Evolutionary conservation across 2,888 invertebrate genomes (phyloP), one percentile per base, ranked within the genome.

Genomic region (Callinectes sapidus): DNA sequence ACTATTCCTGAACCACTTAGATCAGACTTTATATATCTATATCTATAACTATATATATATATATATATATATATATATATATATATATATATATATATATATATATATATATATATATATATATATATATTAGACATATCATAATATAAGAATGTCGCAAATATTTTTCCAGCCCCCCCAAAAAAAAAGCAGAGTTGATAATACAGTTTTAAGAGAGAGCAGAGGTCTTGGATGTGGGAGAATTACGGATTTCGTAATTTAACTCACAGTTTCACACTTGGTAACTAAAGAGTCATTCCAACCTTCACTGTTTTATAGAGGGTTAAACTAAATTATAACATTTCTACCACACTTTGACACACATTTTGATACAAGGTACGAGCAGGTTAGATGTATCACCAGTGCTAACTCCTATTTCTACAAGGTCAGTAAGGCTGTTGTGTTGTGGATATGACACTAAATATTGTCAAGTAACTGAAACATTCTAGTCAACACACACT

Each of bases 101-200:
- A 71, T 89, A 66, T 23, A 66, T 88, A 88, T 35, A 39, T 35
- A 71, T 89, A 66, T 23, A 1, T 71, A 42, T 39, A 66, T 88
- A 88, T 35, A 89, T 89, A 66, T 71, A 42, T 88, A 55, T 32
- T 13, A 89, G 23, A 89, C 89, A 89, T 89, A 89, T 89, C 89
- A 66, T 89, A 89, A 89, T 66, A 13, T 66, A 89, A 55, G 39
- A 66, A 42, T 42, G 39, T 66, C 55, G 61, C 42, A 55, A 89
- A 32, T 35, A 35, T 35, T 89, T 55, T 66, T 89, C 23, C 81
- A 81, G 35, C n/a, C 35, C n/a, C n/a, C n/a, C n/a, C n/a, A n/a
- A 14, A 81, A 77, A 71, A 71, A 61, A 88, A 88, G 61, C 61
- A 35, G 32, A 48, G 32, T 89, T n/a, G 2, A 66, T 16, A 42